Base-by-base conservation (phyloP, 2,797 vertebrate genomes). In the Otolemur crassicaudatus region DNA sequence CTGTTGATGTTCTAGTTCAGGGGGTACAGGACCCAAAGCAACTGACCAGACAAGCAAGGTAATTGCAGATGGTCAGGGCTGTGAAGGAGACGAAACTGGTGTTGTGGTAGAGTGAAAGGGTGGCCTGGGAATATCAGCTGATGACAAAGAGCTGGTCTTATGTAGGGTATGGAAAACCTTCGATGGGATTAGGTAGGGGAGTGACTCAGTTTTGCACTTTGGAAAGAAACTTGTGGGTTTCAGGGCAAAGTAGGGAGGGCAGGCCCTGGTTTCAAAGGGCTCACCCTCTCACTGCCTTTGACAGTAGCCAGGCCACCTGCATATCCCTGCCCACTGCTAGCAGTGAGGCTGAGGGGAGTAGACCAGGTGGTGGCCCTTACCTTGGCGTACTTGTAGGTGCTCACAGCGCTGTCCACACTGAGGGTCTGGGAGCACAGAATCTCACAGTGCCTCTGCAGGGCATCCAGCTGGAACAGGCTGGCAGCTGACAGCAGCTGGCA, bases 381-480 rank as follows among this genome's bases (percentile, higher is more conserved):
- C 99, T 99, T 99, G 86, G 99, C 99, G 0, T 99, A 99, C 98
- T 99, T 99, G 98, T 99, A 99, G 98, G 99, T 99, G 98, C 90
- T 99, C 87, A 99, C 99, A 0, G 99, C 99, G 46, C 99, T 99
- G 80, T 99, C 99, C 96, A 98, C 98, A 95, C 97, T 99, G 97
- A 99, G 99, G 88, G 98, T 99, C 97, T 99, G 99, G 84, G 99
- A 99, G 95, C 99, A 99, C 96, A 99, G 98, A 97, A 99, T 99
- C 98, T 99, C 99, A 96, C 99, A 99, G 98, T 99, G 99, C 96
- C 99, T 98, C 98, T 99, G 99, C 72, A 99, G 98, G 79, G 99
- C 99, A 0, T 99, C 98, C 97, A 99, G 98, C 98, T 99, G 99
- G 98, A 99, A 99, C n/a, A 99, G 97, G 98, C 99, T 99, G 81